phyloP scores from a whole-genome alignment of 2,113 vertebrate species.

The Chloropsis hardwickii region DNA sequence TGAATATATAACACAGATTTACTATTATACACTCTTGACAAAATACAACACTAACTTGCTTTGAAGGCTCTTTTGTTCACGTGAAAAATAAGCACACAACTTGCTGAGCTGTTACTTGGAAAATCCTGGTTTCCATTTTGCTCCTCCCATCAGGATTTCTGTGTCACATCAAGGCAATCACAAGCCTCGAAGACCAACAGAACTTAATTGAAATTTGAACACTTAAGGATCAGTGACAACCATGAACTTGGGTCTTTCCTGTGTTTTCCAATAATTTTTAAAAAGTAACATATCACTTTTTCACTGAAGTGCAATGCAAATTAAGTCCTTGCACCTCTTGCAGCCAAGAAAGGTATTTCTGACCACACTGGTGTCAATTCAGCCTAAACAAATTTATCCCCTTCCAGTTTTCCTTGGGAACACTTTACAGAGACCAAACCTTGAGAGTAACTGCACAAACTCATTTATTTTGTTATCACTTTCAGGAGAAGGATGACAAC shows the following conservation, averaged over 20 bases:
- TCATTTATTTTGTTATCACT: not conserved
- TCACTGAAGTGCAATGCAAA: not conserved
- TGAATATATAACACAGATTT: not conserved
- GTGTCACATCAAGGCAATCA: not conserved
- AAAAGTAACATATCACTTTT: not conserved
- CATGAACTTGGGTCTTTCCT: not conserved
- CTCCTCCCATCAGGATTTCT: not conserved
- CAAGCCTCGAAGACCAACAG: not conserved
- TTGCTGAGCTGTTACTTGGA: not conserved
- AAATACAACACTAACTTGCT: not conserved
- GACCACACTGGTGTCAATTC: not conserved
- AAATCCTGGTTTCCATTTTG: not conserved
- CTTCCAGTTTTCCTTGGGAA: not conserved
- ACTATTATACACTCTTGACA: not conserved
- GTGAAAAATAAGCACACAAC: not conserved
- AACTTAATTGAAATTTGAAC: not conserved
- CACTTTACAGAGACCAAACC: not conserved
- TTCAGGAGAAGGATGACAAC: not conserved
- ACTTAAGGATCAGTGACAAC: not conserved
- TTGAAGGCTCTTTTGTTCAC: not conserved
- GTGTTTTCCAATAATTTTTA: not conserved
- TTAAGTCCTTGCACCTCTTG: not conserved
- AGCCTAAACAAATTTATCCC: not conserved
- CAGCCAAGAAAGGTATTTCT: not conserved
- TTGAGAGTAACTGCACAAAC: not conserved